These are phyloP conservation scores for Sceloporus undulatus DNA, from an alignment of 2,113 vertebrate species.

Conservation along the genomic window DNA sequence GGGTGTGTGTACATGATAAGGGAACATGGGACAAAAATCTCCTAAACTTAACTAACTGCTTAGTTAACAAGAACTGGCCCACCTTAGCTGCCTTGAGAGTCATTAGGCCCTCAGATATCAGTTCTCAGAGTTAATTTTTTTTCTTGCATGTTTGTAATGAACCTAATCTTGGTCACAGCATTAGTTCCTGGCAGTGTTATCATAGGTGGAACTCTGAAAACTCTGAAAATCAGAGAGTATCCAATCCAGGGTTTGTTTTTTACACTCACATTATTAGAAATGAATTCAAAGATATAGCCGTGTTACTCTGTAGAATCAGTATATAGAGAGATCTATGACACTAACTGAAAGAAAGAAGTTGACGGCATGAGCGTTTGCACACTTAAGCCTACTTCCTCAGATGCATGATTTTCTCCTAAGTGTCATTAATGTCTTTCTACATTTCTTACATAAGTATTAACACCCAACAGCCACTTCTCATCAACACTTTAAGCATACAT, in stretches of 20 bases:
- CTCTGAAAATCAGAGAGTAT: too few species aligned
- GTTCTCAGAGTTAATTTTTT: neutral
- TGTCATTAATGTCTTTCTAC: neutral
- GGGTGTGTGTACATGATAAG: neutral
- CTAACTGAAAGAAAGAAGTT: too few species aligned
- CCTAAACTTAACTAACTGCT: neutral
- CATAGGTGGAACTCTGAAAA: neutral
- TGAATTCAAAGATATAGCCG: neutral
- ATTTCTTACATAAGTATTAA: neutral
- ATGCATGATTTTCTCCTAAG: neutral
- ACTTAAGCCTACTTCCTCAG: too few species aligned
- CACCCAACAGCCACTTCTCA: neutral
- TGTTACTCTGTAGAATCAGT: too few species aligned
- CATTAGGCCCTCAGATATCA: too few species aligned
- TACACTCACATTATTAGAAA: neutral
- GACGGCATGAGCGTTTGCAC: too few species aligned
- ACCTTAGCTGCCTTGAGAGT: too few species aligned
- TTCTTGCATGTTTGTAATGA: neutral
- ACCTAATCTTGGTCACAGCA: neutral
- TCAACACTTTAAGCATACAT: neutral
- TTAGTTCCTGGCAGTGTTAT: too few species aligned
- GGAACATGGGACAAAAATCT: conserved; percentile 17
- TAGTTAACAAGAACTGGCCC: neutral
- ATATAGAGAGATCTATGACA: too few species aligned
- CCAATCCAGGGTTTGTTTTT: neutral